A percentile compares a stretch with the other conserved stretches of the same genome.
Conservation (phyloP, 2,113 vertebrate species). For the Sprattus sprattus region DNA sequence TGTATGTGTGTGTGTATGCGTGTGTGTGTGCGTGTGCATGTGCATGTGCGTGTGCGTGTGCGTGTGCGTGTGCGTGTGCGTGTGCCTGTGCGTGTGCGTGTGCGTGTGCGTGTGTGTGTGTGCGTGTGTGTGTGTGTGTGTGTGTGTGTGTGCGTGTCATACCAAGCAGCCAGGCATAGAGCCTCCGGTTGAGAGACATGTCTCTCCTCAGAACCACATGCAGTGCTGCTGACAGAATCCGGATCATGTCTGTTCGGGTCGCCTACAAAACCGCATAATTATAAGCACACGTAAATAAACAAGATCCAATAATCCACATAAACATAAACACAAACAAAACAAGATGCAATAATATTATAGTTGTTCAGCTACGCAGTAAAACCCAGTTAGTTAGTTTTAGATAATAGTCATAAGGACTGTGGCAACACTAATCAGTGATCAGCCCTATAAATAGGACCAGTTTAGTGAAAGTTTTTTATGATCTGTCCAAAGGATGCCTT, state of each 20-base stretch:
- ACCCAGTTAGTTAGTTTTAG: not conserved
- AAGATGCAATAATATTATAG: not conserved
- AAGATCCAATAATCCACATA: constrained; percentile 3
- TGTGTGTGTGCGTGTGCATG: not conserved
- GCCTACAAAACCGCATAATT: constrained; percentile 70
- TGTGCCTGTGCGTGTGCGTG: not conserved
- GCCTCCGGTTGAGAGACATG: constrained; percentile 97
- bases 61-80: not conserved
- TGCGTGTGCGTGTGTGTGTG: not conserved
- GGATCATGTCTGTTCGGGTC: constrained; percentile 94
- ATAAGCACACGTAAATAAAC: constrained; percentile 29
- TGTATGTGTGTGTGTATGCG: constrained; percentile 42
- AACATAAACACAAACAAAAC: not conserved
- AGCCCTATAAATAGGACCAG: not conserved
- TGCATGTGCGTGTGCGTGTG: constrained; percentile 33
- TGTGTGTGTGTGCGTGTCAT: constrained; percentile 48
- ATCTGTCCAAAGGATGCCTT: not conserved
- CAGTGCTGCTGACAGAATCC: constrained; percentile 94
- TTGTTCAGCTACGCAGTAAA: not conserved
- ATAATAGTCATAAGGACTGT: not conserved
- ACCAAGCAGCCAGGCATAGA: constrained; percentile 98
- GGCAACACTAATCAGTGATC: not conserved
- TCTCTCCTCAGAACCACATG: constrained; percentile 96
- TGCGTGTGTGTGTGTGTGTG: constrained; percentile 38
- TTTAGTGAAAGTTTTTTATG: not conserved